Conservation (phyloP, 2,797 vertebrate genomes). For the Orestias chungarensis region DNA sequence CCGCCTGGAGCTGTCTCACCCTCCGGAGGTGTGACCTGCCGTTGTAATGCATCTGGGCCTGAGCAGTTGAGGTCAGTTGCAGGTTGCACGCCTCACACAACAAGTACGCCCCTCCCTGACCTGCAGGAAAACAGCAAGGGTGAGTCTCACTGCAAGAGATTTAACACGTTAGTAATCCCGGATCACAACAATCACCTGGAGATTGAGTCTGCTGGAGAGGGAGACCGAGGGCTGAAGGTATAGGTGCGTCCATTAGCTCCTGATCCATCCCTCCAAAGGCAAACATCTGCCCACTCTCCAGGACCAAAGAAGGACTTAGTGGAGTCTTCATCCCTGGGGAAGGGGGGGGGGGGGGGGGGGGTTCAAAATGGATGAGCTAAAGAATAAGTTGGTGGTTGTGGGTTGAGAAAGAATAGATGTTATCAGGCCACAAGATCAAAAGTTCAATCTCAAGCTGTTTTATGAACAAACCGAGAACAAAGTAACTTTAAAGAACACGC, state of each 20-base stretch:
- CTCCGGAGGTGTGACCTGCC: conserved; percentile 71
- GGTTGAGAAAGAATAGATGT: not conserved
- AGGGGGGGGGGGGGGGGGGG: too few relatives aligned
- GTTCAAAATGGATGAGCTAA: not conserved
- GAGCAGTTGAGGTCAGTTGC: conserved; percentile 66
- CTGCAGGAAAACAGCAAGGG: conserved; percentile 27
- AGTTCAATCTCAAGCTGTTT: not conserved
- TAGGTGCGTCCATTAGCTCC: conserved; percentile 47
- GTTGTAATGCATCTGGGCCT: conserved; percentile 71
- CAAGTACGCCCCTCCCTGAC: conserved; percentile 46
- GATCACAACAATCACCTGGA: conserved; percentile 39
- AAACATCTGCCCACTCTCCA: conserved; percentile 58
- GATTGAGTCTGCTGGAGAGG: conserved; percentile 42
- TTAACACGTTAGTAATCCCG: not conserved
- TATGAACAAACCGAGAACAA: not conserved
- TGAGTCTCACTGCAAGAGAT: not conserved
- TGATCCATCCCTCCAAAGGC: conserved; percentile 59
- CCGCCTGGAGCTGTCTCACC: conserved; percentile 59
- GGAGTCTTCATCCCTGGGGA: conserved; percentile 65
- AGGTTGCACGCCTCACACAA: conserved; percentile 72
- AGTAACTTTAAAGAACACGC: too few relatives aligned
- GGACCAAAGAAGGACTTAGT: conserved; percentile 50
- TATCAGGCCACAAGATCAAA: not conserved
- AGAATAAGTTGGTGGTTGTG: not conserved
- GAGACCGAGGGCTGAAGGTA: conserved; percentile 28